A percentile compares a stretch with the other conserved stretches of the same genome.
Conservation (phyloP, 2,888 invertebrate genomes). For the Plagodis pulveraria region DNA sequence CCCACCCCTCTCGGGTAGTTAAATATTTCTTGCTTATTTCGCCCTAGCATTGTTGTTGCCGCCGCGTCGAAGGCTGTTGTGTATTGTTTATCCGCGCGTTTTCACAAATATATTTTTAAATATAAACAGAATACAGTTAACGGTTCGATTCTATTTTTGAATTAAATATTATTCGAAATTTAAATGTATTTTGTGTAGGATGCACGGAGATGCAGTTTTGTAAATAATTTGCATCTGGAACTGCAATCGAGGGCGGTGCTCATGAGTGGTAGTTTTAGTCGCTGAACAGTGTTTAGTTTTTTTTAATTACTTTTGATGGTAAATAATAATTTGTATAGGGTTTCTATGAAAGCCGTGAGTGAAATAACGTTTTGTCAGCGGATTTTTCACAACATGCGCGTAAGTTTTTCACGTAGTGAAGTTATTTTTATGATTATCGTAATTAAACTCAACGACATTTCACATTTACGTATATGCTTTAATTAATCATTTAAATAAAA, state of each 20-base stretch:
- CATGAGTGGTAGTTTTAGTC: constrained; percentile 76
- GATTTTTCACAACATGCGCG: constrained; percentile 40
- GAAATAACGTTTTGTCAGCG: constrained; percentile 50
- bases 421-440: constrained; percentile 8
- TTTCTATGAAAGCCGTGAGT: constrained; percentile 56
- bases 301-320: constrained; percentile 57
- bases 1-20: constrained; percentile 82
- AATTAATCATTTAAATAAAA: constrained; percentile 8
- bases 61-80: constrained; percentile 81
- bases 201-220: constrained; percentile 71
- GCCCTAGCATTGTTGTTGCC: constrained; percentile 85
- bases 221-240: constrained; percentile 80
- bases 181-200: constrained; percentile 46
- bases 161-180: constrained; percentile 21
- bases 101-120: constrained; percentile 66
- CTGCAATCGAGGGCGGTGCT: constrained; percentile 71
- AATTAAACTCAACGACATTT: constrained; percentile 9
- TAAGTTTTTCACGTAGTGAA: constrained; percentile 39
- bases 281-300: constrained; percentile 73
- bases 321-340: constrained; percentile 52
- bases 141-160: constrained; percentile 28
- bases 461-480: constrained; percentile 10
- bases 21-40: constrained; percentile 86
- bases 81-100: constrained; percentile 79
- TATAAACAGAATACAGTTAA: constrained; percentile 46